Evolutionary conservation across 2,888 invertebrate species (phyloP).

Genomic region (Phlogophora meticulosa): DNA sequence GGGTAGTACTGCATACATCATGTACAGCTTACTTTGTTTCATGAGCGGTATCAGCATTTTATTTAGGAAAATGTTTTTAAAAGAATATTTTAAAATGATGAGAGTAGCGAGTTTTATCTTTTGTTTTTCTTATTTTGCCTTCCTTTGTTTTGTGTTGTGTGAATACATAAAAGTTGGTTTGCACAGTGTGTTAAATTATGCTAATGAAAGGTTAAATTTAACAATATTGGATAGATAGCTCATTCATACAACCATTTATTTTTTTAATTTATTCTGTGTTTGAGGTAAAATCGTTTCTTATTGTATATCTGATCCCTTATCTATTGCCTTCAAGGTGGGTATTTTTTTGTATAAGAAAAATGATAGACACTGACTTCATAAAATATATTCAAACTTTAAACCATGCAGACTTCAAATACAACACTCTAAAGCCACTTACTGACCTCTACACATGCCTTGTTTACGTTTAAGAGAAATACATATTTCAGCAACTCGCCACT

Average conservation of each 20-base stretch:
- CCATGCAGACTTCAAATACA: conserved; percentile 19
- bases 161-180: background rate
- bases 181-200: background rate
- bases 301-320: no score
- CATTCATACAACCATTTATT: no score
- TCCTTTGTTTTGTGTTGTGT: conserved; percentile 6
- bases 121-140: conserved; percentile 7
- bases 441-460: conserved; percentile 18
- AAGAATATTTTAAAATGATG: conserved; percentile 46
- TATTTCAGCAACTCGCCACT: conserved; percentile 49
- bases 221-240: background rate
- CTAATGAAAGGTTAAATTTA: background rate
- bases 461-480: conserved; percentile 47
- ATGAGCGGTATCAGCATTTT: conserved; percentile 38
- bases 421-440: conserved; percentile 40
- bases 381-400: background rate
- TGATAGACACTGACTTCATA: background rate
- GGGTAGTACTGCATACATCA: conserved; percentile 19
- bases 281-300: background rate
- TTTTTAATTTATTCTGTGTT: no score
- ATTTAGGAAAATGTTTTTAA: conserved; percentile 37
- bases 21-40: conserved; percentile 39
- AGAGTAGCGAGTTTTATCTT: conserved; percentile 23
- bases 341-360: background rate
- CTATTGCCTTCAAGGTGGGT: no score